Evolutionary conservation across 2,888 invertebrate species (phyloP).

Genomic region (Dynastes tityus): DNA sequence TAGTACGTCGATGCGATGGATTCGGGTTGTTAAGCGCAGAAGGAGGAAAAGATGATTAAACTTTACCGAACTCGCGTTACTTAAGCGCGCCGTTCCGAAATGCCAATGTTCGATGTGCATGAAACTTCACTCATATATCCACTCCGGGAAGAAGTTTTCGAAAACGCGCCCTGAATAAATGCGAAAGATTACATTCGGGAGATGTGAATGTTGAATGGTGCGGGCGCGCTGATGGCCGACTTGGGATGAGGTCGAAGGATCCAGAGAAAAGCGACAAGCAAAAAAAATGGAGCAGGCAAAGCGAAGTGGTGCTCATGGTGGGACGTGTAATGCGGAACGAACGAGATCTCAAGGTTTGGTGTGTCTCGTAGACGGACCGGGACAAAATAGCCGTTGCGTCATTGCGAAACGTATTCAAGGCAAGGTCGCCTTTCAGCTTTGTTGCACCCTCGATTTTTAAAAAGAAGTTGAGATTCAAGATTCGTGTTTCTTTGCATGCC

Average conservation of each 20-base stretch:
- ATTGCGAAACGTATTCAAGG: conserved; percentile 7
- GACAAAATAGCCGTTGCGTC: not conserved
- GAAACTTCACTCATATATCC: conserved; percentile 42
- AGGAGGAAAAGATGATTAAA: conserved; percentile 34
- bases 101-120: conserved; percentile 22
- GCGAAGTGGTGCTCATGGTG: conserved; percentile 13
- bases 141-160: conserved; percentile 33
- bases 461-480: too few relatives aligned
- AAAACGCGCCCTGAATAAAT: conserved; percentile 43
- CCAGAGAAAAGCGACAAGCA: conserved; percentile 2
- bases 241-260: conserved; percentile 30
- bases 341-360: conserved; percentile 12
- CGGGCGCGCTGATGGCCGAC: not conserved
- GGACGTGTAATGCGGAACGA: conserved; percentile 31
- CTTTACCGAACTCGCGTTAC: conserved; percentile 36
- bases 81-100: conserved; percentile 28
- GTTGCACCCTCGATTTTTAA: not conserved
- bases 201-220: conserved; percentile 20
- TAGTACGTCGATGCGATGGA: conserved; percentile 29
- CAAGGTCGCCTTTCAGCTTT: not conserved
- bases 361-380: conserved; percentile 15
- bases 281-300: conserved; percentile 25
- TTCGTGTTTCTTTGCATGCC: too few relatives aligned
- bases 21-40: conserved; percentile 24
- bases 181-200: conserved; percentile 34